A percentile compares a stretch with the other conserved stretches of the same genome.
Conservation (phyloP, 2,888 invertebrate species). For the Penaeus monodon region DNA sequence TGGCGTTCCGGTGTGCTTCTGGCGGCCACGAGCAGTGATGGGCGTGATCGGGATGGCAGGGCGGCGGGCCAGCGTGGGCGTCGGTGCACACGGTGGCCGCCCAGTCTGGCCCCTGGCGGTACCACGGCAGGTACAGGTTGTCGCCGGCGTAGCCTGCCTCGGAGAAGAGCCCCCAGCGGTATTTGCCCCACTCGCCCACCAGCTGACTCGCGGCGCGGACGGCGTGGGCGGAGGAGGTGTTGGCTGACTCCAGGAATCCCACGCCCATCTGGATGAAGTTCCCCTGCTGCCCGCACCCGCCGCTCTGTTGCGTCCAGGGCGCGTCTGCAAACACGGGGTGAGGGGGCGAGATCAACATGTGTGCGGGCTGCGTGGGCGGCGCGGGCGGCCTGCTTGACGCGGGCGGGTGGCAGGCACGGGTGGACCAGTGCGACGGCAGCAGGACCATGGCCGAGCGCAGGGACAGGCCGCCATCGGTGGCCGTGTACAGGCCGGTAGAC, state of each 20-base stretch:
- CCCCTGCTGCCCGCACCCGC: constrained; percentile 75
- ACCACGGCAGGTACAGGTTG: constrained; percentile 75
- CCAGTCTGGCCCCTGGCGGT: constrained; percentile 69
- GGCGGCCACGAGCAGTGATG: constrained; percentile 56
- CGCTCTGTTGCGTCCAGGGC: constrained; percentile 77
- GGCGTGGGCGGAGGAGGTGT: constrained; percentile 63
- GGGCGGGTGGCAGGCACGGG: constrained; percentile 46
- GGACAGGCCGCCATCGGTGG: constrained; percentile 53
- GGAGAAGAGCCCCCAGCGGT: constrained; percentile 79
- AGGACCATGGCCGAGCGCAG: constrained; percentile 49
- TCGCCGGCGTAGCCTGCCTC: constrained; percentile 76
- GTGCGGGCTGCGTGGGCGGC: constrained; percentile 69
- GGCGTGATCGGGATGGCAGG: constrained; percentile 55
- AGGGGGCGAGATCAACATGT: constrained; percentile 73
- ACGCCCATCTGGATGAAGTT: constrained; percentile 74
- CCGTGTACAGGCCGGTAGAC: constrained; percentile 56
- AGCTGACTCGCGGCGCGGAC: constrained; percentile 69
- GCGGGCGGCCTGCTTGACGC: constrained; percentile 71
- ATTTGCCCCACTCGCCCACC: constrained; percentile 78
- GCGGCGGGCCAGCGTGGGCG: constrained; percentile 44
- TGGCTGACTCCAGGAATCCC: constrained; percentile 66
- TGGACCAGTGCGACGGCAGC: constrained; percentile 53
- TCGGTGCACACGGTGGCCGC: constrained; percentile 68
- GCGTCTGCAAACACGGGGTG: constrained; percentile 73
- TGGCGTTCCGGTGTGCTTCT: constrained; percentile 68